A percentile compares a stretch with the other conserved stretches of the same genome.
Evolutionary conservation across 2,113 vertebrate genomes (phyloP).

Genomic region (Lates calcarifer): DNA sequence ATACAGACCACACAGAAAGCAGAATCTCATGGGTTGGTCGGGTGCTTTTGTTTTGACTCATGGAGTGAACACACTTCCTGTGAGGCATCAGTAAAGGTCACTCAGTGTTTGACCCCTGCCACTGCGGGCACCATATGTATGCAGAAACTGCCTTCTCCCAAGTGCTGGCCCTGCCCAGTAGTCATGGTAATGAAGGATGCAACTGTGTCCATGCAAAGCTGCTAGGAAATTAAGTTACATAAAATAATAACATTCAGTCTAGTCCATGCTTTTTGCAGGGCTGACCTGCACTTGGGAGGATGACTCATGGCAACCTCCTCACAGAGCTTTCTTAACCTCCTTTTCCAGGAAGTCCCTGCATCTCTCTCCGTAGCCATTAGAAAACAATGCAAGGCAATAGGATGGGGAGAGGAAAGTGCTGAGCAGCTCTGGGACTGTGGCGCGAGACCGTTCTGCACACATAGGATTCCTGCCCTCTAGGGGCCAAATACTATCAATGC

Average conservation of each 20-base stretch:
- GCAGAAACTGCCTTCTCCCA: not conserved
- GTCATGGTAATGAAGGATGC: slow-evolving; percentile 48
- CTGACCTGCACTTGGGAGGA: slow-evolving; percentile 39
- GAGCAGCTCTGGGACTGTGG: slow-evolving; percentile 1
- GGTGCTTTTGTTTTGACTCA: slow-evolving; percentile 51
- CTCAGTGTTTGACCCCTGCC: slow-evolving; percentile 46
- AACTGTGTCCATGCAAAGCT: slow-evolving; percentile 59
- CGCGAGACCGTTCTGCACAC: slow-evolving; percentile 21
- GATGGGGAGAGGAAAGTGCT: slow-evolving; percentile 26
- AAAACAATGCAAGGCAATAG: slow-evolving; percentile 6
- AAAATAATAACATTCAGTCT: slow-evolving; percentile 59
- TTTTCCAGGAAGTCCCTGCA: slow-evolving; percentile 28
- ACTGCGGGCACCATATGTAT: not conserved
- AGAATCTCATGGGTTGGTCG: slow-evolving; percentile 64
- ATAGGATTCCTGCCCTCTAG: slow-evolving; percentile 64
- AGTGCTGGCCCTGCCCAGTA: slow-evolving; percentile 34
- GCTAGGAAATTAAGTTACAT: slow-evolving; percentile 53
- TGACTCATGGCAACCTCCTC: slow-evolving; percentile 21
- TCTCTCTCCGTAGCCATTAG: slow-evolving; percentile 8
- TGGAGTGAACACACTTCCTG: slow-evolving; percentile 51
- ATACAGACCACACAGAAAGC: slow-evolving; percentile 74
- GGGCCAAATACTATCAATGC: slow-evolving; percentile 56
- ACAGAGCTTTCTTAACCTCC: slow-evolving; percentile 10
- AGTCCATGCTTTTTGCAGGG: slow-evolving; percentile 35
- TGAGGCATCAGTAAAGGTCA: slow-evolving; percentile 41